Percentiles rank a stretch among this genome's conserved stretches.
Evolutionary conservation across 1,140 invertebrate species (phyloP).

Genomic region (Zaprionus ornatus): DNA sequence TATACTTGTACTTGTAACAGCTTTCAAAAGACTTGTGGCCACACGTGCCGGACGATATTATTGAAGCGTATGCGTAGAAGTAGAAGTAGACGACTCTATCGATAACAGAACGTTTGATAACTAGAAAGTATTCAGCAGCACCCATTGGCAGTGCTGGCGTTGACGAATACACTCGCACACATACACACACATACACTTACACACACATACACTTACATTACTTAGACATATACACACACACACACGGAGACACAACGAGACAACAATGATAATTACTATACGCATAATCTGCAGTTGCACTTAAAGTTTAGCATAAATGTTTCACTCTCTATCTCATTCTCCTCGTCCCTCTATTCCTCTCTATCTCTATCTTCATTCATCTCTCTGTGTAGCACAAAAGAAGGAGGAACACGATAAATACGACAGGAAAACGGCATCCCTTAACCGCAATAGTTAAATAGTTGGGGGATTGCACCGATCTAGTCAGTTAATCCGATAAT

Average conservation of each 20-base stretch:
- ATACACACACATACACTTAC: slow-evolving; percentile 9
- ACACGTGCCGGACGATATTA: slow-evolving; percentile 63
- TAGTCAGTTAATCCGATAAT: slow-evolving; percentile 36
- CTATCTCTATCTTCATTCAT: neutral
- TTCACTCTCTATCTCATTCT: slow-evolving; percentile 23
- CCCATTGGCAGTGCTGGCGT: slow-evolving; percentile 75
- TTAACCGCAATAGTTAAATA: slow-evolving; percentile 23
- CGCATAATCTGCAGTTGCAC: slow-evolving; percentile 68
- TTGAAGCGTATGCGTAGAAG: slow-evolving; percentile 22
- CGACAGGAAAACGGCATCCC: neutral
- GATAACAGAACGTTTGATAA: slow-evolving; percentile 43
- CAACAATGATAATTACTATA: slow-evolving; percentile 59
- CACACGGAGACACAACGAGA: slow-evolving; percentile 13
- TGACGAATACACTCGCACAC: slow-evolving; percentile 49
- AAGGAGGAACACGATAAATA: neutral
- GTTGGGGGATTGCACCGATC: slow-evolving; percentile 29
- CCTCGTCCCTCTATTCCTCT: neutral
- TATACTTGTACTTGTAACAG: slow-evolving; percentile 63
- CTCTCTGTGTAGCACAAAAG: slow-evolving; percentile 38
- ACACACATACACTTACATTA: slow-evolving; percentile 3
- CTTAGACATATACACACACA: slow-evolving; percentile 15
- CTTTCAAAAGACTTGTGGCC: slow-evolving; percentile 79
- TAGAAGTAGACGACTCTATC: slow-evolving; percentile 19
- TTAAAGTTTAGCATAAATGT: slow-evolving; percentile 66
- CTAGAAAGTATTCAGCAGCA: slow-evolving; percentile 68